Conservation (phyloP, 2,797 vertebrate species). For the Platalea minor region DNA sequence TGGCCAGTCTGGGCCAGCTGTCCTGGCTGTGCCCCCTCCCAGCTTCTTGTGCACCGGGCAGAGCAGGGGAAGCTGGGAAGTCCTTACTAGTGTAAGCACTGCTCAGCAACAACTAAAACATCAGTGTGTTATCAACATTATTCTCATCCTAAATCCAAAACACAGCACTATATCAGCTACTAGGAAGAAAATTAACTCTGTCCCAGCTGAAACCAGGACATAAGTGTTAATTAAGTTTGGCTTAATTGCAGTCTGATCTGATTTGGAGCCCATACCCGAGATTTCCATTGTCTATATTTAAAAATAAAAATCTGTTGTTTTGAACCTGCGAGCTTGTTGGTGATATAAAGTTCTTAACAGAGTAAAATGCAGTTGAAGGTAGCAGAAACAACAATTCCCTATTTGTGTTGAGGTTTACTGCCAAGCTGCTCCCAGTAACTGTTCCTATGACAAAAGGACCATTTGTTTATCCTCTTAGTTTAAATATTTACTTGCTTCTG, state of each 20-base stretch:
- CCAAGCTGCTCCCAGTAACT: neutral
- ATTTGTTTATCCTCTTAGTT: neutral
- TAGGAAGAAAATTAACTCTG: no score
- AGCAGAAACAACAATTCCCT: neutral
- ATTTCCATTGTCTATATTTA: neutral
- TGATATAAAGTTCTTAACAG: neutral
- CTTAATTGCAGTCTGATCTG: neutral
- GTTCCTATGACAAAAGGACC: neutral
- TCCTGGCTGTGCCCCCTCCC: no score
- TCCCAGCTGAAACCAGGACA: no score
- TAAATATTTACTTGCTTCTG: neutral
- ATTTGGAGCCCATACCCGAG: neutral
- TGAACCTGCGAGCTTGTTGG: neutral
- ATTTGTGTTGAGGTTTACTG: neutral
- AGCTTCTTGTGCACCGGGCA: no score
- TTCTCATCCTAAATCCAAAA: no score
- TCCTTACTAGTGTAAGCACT: no score
- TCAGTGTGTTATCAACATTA: no score
- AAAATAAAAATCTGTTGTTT: neutral
- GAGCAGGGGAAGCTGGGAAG: no score
- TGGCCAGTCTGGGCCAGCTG: no score
- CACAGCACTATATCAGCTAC: no score
- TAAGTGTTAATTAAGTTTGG: neutral
- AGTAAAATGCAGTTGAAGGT: neutral
- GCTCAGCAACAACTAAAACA: no score